Evolutionary conservation across 2,113 vertebrate genomes (phyloP), one percentile per base, ranked within the genome.

Genomic region (Spea multiplicata): DNA sequence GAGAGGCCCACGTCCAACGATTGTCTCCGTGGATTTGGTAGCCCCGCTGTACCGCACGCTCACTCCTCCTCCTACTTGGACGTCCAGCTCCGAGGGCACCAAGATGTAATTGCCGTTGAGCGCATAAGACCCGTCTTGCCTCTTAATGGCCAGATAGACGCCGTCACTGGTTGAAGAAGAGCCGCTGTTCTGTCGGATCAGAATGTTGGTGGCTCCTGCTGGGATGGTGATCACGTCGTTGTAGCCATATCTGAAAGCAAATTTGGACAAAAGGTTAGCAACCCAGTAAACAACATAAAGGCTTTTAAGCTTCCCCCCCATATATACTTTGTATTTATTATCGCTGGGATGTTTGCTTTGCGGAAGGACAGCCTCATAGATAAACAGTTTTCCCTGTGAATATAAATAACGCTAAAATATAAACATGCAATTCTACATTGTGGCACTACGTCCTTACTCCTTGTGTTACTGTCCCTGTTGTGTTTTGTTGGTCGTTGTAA

Each of bases 171-270:
- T 46, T 0, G 2, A 30, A 0, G 66, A 53, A 0, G 87, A 82
- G 8, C 68, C 4, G 0, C 85, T 87, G 16, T 81, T 80, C 75
- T 91, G 89, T 13, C 89, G 85, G 3, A 91, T 86, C 57, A 88
- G 62, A 70, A 93, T 71, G 47, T 88, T 85, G 3, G 91, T 93
- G 75, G 91, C 89, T 0, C 90, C 90, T 0, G 81, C 86, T 0
- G 91, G 89, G 71, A 91, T 84, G 14, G 86, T 91, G 78, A 92
- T 85, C 81, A 92, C 91, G 0, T 86, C 47, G 6, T 88, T 93
- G 88, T 93, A 93, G 5, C 91, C 91, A 0, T 88, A 90, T 76
- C 89, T 92, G 87, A 0, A 12, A 65, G 12, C 16, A 62, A 16
- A 67, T 45, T 10, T 16, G 16, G 16, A 68, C 55, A 59, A 59